Evolutionary conservation across 2,888 invertebrate species (phyloP), one percentile per base, ranked within the genome.

Genomic region (Trachelus tabidus): DNA sequence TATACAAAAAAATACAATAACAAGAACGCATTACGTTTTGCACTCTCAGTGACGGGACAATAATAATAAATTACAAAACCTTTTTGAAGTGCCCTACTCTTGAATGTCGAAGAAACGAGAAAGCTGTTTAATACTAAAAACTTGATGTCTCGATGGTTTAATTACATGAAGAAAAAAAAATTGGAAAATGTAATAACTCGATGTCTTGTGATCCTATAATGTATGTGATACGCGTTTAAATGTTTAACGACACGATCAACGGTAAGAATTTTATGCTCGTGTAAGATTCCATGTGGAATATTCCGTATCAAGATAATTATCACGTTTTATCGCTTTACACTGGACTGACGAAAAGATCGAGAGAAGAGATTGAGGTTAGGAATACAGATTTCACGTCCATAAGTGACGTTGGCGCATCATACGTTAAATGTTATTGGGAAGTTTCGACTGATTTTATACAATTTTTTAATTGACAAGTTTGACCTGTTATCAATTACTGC

Each of bases 71-170:
- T 80, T 83, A 81, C 79, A 76, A 56, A 85, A 86, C 79, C 85
- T 85, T 87, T 83, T 82, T 85, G 76, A 90, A 90, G 90, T 90
- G 89, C 90, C 90, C 90, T 89, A 89, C 82, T 89, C 87, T 86
- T 90, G 78, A 84, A 87, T 87, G 89, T 90, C 89, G 82, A 84
- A 89, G 81, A 84, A 84, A 85, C 1, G 37, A 80, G 23, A 77
- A 82, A 82, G 33, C 77, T 82, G 83, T 84, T 85, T 81, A 85
- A 82, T 85, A 85, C 81, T 86, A 79, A 85, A 79, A 79, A 68
- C 79, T 86, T 79, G 80, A 84, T 85, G 84, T 86, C 33, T 83
- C 81, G 85, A 84, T 86, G 83, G 86, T 85, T 87, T 85, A 87
- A 84, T 84, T 87, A 84, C 81, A 83, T 78, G 77, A 79, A 79